A percentile compares a stretch with the other conserved stretches of the same genome.
phyloP scores from a whole-genome alignment of 1,140 invertebrate genomes.

The Conopomorpha cramerella region DNA sequence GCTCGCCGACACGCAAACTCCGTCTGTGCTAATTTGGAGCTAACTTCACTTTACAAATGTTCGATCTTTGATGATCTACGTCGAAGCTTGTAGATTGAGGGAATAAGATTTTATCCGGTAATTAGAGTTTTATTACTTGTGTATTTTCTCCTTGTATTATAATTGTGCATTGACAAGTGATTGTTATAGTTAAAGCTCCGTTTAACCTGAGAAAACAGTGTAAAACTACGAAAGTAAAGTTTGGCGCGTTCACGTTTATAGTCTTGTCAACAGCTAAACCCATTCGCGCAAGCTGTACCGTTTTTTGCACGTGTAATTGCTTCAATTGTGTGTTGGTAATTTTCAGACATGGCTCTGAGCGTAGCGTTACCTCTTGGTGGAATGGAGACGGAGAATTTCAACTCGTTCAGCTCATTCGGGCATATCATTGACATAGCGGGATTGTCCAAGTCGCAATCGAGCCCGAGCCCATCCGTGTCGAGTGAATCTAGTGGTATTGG shows the following conservation, averaged over 20 bases:
- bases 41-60: constrained; percentile 54
- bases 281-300: no score
- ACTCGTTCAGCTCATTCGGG: constrained; percentile 48
- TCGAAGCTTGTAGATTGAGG: constrained; percentile 51
- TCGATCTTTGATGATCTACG: constrained; percentile 49
- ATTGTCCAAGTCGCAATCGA: constrained; percentile 46
- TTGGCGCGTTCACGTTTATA: constrained; percentile 53
- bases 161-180: constrained; percentile 14
- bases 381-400: constrained; percentile 54
- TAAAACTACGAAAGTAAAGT: constrained; percentile 12
- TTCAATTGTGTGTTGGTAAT: constrained; percentile 31
- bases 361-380: constrained; percentile 52
- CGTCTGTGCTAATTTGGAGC: constrained; percentile 33
- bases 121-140: constrained; percentile 42
- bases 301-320: constrained; percentile 53
- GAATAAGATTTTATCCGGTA: constrained; percentile 52
- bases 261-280: constrained; percentile 30
- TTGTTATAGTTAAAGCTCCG: constrained; percentile 18
- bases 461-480: constrained; percentile 53
- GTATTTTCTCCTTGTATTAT: constrained; percentile 18
- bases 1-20: constrained; percentile 42
- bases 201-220: constrained; percentile 12
- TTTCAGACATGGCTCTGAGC: constrained; percentile 59
- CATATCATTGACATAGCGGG: constrained; percentile 58
- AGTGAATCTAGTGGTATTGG: constrained; percentile 59